Evolutionary conservation across 1,140 invertebrate species (phyloP), one percentile per base, ranked within the genome.

Genomic region (Scaptomyza graminum): DNA sequence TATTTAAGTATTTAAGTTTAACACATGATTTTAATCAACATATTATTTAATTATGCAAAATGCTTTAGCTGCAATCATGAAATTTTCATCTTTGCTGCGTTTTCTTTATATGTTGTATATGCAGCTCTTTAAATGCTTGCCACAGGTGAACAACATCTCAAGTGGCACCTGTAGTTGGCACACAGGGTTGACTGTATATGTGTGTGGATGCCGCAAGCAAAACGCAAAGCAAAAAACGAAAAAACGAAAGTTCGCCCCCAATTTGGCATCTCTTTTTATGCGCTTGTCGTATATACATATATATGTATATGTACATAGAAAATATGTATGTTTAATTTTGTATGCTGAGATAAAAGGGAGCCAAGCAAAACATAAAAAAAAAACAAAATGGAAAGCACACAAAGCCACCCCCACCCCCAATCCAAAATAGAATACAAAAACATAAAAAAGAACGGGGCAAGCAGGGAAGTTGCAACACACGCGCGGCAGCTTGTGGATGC

Each of bases 211-310:
- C 60, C 50, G 47, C 34, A 67, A 70, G 63, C 56, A 84, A 76
- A 78, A 73, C 56, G 75, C 56, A 84, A 79, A 81, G 73, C 56
- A 71, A 82, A 80, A 79, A 89, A 79, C 39, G 69, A 90, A 90
- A 90, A 85, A 90, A 90, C 76, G 87, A 90, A 90, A 90, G 87
- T 90, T 90, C 87, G 89, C 76, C 87, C 87, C 87, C 88, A 90
- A 90, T 90, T 90, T 87, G 41, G 64, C 67, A 89, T 83, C 65
- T 71, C 70, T 83, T 81, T 81, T 81, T 81, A 74, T 87, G 41
- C 52, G 37, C 64, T 37, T 31, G 28, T 6, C 46, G 51, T 74
- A 37, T 50, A 56, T 51, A 39, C 50, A 41, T 5, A 41, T 1
- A 41, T n/a, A 41, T n/a, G n/a, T 41, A 41, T n/a, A n/a, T 12